Conservation (phyloP, 2,113 vertebrate species). For the Poeciliopsis turrubarensis region DNA sequence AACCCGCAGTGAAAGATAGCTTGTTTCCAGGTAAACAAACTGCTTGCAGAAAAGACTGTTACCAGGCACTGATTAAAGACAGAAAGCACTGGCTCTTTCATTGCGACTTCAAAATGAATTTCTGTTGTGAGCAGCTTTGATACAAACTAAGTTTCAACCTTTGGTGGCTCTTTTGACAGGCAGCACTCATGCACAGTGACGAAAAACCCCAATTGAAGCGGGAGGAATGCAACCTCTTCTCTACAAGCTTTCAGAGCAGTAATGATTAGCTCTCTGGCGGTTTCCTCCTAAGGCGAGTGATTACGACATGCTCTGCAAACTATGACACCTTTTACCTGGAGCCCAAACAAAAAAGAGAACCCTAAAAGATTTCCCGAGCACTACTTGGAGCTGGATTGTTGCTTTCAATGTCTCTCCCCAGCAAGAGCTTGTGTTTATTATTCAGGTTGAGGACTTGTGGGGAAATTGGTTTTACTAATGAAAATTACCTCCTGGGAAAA, state of each 20-base stretch:
- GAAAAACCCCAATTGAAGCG: constrained; percentile 55
- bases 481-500: constrained; percentile 67
- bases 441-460: constrained; percentile 55
- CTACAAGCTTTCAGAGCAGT: constrained; percentile 48
- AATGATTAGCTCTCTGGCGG: constrained; percentile 65
- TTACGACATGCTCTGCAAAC: constrained; percentile 67
- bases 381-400: constrained; percentile 42
- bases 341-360: constrained; percentile 70
- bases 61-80: constrained; percentile 49
- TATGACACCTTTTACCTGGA: constrained; percentile 74
- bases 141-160: constrained; percentile 55
- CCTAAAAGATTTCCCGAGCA: constrained; percentile 55
- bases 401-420: constrained; percentile 25
- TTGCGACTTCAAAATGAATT: constrained; percentile 63
- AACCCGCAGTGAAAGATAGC: constrained; percentile 9
- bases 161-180: constrained; percentile 56
- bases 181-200: constrained; percentile 58
- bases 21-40: constrained; percentile 43
- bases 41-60: constrained; percentile 32
- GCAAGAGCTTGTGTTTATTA: constrained; percentile 61
- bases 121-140: constrained; percentile 56
- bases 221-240: constrained; percentile 28
- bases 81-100: constrained; percentile 65
- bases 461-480: constrained; percentile 74
- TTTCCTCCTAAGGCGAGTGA: constrained; percentile 66